Evolutionary conservation across 2,797 vertebrate species (phyloP).

Genomic region (Ispidina picta): DNA sequence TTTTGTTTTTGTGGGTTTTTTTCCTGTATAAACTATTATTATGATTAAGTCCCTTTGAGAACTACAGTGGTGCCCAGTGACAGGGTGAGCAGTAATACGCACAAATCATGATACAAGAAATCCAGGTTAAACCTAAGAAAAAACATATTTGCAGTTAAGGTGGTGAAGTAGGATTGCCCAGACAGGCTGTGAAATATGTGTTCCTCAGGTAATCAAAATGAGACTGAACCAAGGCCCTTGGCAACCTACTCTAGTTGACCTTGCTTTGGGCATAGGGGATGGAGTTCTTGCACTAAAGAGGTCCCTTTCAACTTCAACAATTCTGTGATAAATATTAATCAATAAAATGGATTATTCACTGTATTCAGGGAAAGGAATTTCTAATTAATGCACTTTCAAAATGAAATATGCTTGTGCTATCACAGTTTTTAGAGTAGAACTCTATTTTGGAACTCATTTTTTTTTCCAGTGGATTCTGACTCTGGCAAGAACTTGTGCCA

Average conservation of each 20-base stretch:
- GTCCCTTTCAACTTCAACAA: neutral
- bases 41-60: neutral
- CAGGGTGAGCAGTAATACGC: neutral
- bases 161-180: neutral
- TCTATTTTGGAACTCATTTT: neutral
- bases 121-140: neutral
- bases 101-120: neutral
- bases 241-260: neutral
- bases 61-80: neutral
- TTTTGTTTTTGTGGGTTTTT: neutral
- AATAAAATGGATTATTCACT: neutral
- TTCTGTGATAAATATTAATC: neutral
- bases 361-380: neutral
- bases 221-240: neutral
- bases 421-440: neutral
- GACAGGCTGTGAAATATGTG: neutral
- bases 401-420: neutral
- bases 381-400: neutral
- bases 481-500: constrained; percentile 17
- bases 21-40: neutral
- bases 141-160: neutral
- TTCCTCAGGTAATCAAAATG: neutral
- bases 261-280: neutral
- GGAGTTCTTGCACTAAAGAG: neutral
- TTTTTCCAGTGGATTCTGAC: neutral